Base-by-base conservation (phyloP, 37 sponge, comb jelly and placozoan genomes). In the Bolinopsis microptera region DNA sequence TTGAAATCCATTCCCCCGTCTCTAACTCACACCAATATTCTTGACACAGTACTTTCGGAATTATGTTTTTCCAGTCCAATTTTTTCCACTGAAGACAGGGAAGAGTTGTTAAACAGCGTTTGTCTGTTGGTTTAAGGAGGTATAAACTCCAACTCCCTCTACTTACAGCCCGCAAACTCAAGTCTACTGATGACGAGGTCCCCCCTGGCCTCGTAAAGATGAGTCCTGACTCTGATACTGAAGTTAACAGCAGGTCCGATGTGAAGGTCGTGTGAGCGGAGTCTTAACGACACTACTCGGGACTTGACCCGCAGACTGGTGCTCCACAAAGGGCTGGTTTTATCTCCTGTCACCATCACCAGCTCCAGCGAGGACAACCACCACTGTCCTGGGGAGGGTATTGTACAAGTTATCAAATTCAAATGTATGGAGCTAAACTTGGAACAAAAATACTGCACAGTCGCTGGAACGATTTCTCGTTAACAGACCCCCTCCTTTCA, bases 281-380 rank as follows among this genome's bases (percentile, higher is more conserved):
- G 80, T 9, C 22, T 1, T 0, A 77, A 36, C 21, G 33, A 34
- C 18, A 32, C 3, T 21, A 32, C 22, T 1, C 21, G 22, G 34
- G 80, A 33, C 33, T 77, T 32, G 36, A 32, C 36, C 3, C 80
- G 34, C 48, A 86, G 90, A 41, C 30, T 28, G 26, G 26, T 0
- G 90, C 16, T 38, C 90, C 90, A 86, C 0, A 86, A 13, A 8
- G 13, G 2, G 8, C 36, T 34, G 22, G 1, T 5, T 22, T 26
- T 18, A 34, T 86, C 90, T 41, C 90, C 90, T 18, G 90, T 86
- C 27, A 40, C 30, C 28, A 86, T 41, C 90, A 86, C 36, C 3
- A 86, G n/a, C 48, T 86, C 90, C 41, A 86, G 26, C 0, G 90
- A 86, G 40, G 34, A 41, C 25, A 86, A 26, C 25, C 35, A 86